Base-by-base conservation (phyloP, 2,797 vertebrate genomes). In the Tauraco hartlaubi region DNA sequence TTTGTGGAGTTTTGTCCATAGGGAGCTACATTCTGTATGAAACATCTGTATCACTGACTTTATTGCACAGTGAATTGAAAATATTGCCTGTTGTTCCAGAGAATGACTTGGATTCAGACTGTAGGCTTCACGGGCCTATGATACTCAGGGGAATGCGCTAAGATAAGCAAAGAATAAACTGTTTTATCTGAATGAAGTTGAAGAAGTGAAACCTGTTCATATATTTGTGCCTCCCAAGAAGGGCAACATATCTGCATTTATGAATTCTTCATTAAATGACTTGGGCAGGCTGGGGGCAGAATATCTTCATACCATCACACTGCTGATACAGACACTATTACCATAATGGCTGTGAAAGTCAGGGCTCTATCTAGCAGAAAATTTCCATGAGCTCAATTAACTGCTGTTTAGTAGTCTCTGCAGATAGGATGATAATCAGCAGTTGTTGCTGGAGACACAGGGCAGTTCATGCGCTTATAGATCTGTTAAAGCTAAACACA, bases 1-100 rank as follows among this genome's bases (percentile, higher is more conserved):
- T 83, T 58, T 55, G 33, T 23, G 11, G 35, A 69, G 41, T 84
- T 92, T 23, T 80, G 13, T 55, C 73, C 58, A 81, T 49, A 68
- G 73, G 79, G 72, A 96, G 43, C 37, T 67, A 63, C 56, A 58
- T 72, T 88, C 52, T 68, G 4, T 37, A 71, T 56, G 48, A 92
- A 94, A 77, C 61, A 84, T 85, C 61, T 67, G 37, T 88, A 85
- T 46, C 56, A 58, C 72, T 81, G 61, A 67, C 46, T 39, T 85
- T 91, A 69, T 74, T 90, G 68, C 79, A 77, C 61, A 90, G 64
- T 44, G 58, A 81, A 68, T 56, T 84, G 68, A 92, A 94, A 96
- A 66, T 29, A 66, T 16, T 72, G 48, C 25, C 43, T 29, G 31
- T 48, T 88, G 37, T 78, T 95, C 72, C 85, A 90, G 69, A 81